A percentile compares a stretch with the other conserved stretches of the same genome.
Evolutionary conservation across 2,113 vertebrate species (phyloP).

Genomic region (Hiodon tergisus): DNA sequence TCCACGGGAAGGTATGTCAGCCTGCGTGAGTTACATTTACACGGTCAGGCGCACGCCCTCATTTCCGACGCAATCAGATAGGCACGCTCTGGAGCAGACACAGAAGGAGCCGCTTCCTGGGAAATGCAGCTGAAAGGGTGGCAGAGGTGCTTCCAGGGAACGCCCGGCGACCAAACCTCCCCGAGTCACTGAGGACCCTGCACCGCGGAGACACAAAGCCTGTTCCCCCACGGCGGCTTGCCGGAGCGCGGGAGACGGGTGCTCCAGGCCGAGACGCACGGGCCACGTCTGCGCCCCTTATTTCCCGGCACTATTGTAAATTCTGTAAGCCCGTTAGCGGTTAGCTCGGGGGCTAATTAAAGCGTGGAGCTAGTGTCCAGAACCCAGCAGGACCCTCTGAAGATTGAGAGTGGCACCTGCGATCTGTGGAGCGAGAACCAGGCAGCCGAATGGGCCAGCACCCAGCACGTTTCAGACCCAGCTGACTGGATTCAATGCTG

Average conservation of each 20-base stretch:
- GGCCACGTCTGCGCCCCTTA: conserved; percentile 3
- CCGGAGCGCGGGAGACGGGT: conserved; percentile 14
- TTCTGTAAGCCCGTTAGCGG: conserved; percentile 18
- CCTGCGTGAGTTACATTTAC: neutral
- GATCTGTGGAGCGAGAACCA: too few relatives aligned
- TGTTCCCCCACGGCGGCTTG: neutral
- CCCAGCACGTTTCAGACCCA: too few relatives aligned
- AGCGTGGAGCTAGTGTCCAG: neutral
- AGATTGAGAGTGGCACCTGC: neutral
- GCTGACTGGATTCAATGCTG: too few relatives aligned
- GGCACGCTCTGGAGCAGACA: too few relatives aligned
- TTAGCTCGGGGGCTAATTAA: neutral
- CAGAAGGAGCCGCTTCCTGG: too few relatives aligned
- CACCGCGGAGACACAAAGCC: too few relatives aligned
- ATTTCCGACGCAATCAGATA: neutral
- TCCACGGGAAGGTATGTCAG: neutral
- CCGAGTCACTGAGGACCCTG: too few relatives aligned
- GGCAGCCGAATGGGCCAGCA: too few relatives aligned
- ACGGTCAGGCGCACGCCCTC: neutral
- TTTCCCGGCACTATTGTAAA: conserved; percentile 14
- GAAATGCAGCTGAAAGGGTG: too few relatives aligned
- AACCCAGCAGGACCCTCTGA: neutral
- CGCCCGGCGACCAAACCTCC: too few relatives aligned
- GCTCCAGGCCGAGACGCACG: conserved; percentile 9
- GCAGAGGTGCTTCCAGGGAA: too few relatives aligned